Evolutionary conservation across 2,113 vertebrate genomes (phyloP), one percentile per base, ranked within the genome.

Genomic region (Xenopus borealis): DNA sequence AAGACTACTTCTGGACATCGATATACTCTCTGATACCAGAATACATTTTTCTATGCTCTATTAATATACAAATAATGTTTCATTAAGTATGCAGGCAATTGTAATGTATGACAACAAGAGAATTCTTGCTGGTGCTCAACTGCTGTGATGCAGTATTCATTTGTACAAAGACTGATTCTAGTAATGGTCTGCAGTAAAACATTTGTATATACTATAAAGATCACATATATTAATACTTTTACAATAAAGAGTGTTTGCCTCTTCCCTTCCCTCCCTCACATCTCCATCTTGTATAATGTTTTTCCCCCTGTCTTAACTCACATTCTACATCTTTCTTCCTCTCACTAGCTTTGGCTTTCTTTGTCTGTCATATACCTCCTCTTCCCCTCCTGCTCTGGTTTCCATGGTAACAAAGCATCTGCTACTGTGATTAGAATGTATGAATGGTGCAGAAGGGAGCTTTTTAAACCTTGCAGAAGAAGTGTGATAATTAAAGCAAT

Each of bases 341-440:
- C 18, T 1, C 12, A 75, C 40, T 33, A 6, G 0, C 44, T 61
- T 11, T 19, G 30, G 44, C 69, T 20, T 62, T 71, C 57, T 71
- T 71, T 71, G 69, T 71, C 69, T 71, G 55, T 30, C 23, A 57
- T 55, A 10, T 62, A 20, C 46, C 71, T 72, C 61, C 46, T 63
- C 45, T 64, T 13, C 46, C 47, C 53, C 40, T 62, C 67, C 62
- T 45, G 47, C 40, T 59, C 19, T 0, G n/a, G 55, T 72, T 53
- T 72, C 71, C 71, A 72, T 72, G 61, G 71, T 47, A 72, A 72
- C 71, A 33, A 40, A 53, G 59, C 59, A n/a, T 72, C 59, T 27
- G 13, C 10, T 2, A 1, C 20, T 23, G 62, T 20, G 11, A 11
- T 72, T 64, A 62, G 66, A 67, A 11, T 20, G 40, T 20, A 50